These are phyloP conservation scores for Drosophila sp. DNA, from an alignment of 1,140 invertebrate species.

Conservation along the genomic window DNA sequence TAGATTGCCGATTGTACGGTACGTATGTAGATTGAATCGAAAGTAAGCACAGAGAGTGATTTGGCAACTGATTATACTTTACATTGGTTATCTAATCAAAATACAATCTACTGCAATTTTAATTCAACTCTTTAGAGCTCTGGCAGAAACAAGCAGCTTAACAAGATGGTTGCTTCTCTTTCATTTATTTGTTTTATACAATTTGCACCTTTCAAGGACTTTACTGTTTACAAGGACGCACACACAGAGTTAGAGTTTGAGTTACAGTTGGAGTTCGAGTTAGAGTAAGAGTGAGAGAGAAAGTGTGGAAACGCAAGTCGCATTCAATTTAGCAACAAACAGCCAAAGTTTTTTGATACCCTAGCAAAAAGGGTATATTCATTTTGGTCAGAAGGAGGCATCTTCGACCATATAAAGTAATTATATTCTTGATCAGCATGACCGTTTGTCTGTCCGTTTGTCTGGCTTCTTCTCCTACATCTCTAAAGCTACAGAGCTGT, in stretches of 20 bases:
- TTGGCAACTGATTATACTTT: background rate
- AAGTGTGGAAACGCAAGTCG: conserved; percentile 57
- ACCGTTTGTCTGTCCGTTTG: no score
- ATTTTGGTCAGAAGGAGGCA: no score
- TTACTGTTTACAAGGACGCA: conserved; percentile 4
- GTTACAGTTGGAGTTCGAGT: background rate
- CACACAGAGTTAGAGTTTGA: background rate
- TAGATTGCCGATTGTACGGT: background rate
- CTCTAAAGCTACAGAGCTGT: no score
- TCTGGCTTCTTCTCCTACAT: no score
- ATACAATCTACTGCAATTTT: background rate
- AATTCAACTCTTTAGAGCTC: background rate
- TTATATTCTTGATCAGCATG: no score
- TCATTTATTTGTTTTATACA: conserved; percentile 24
- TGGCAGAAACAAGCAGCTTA: conserved; percentile 1
- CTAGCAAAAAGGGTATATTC: no score
- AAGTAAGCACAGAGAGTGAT: no score
- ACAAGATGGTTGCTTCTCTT: background rate
- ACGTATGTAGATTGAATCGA: background rate
- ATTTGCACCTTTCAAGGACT: conserved; percentile 27
- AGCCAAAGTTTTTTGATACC: conserved; percentile 50
- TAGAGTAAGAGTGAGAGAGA: conserved; percentile 3
- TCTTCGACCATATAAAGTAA: no score
- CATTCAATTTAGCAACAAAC: conserved; percentile 78
- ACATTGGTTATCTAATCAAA: background rate